Evolutionary conservation across 2,888 invertebrate genomes (phyloP).

Genomic region (Xestoiulus laeticollis): DNA sequence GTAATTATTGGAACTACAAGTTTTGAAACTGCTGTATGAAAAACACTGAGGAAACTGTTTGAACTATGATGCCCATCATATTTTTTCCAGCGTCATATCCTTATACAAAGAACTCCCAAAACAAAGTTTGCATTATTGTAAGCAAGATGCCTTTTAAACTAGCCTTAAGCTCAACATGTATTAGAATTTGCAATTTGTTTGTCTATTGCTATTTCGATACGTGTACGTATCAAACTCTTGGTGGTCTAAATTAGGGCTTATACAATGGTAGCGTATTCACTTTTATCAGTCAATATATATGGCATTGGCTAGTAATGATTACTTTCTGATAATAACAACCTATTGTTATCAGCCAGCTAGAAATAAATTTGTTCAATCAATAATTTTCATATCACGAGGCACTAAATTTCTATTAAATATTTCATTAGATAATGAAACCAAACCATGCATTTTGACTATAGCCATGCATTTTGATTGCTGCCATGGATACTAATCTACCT

Average conservation of each 20-base stretch:
- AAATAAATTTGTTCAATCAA: background rate
- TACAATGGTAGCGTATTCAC: background rate
- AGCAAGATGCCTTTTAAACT: background rate
- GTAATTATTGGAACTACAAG: background rate
- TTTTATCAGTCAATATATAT: background rate
- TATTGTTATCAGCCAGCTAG: background rate
- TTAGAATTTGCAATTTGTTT: background rate
- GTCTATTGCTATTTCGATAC: background rate
- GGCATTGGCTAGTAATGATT: background rate
- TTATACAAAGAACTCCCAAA: background rate
- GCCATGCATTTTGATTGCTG: no score
- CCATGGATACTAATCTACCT: no score
- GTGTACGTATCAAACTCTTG: background rate
- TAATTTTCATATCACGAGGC: background rate
- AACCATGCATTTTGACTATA: background rate
- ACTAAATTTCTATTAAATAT: background rate
- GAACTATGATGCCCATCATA: background rate
- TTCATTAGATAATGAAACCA: background rate
- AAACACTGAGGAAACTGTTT: background rate
- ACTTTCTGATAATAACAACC: background rate
- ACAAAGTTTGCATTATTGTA: background rate
- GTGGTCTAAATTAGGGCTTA: background rate
- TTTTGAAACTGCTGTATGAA: background rate
- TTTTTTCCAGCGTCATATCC: background rate
- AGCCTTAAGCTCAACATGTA: background rate